Percentiles rank a stretch among this genome's conserved stretches.
These are phyloP conservation scores for Catocala fraxini DNA, from an alignment of 2,888 invertebrate genomes.

Conservation along the genomic window DNA sequence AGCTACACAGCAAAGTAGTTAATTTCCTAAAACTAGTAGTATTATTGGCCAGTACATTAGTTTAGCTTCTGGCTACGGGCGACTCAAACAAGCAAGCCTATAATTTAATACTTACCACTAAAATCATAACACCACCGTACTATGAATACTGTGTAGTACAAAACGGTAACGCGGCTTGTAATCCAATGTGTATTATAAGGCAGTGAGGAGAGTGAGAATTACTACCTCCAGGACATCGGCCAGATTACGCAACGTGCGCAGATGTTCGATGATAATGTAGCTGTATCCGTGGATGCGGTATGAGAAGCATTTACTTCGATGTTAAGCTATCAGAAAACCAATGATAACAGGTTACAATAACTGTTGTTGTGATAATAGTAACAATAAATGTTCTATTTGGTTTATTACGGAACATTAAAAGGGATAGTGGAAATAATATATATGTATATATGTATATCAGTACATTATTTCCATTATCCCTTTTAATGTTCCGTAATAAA, in stretches of 20 bases:
- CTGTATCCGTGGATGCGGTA: slow-evolving; percentile 29
- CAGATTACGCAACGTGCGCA: slow-evolving; percentile 63
- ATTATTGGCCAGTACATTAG: too few relatives aligned
- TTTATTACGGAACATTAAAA: too few relatives aligned
- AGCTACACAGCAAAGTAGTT: too few relatives aligned
- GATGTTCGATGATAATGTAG: slow-evolving; percentile 18
- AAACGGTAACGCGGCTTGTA: slow-evolving; percentile 63
- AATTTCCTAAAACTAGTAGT: too few relatives aligned
- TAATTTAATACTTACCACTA: slow-evolving; percentile 9
- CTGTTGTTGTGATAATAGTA: too few relatives aligned
- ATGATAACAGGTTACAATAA: too few relatives aligned
- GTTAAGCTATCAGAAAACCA: too few relatives aligned
- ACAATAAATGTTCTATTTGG: too few relatives aligned
- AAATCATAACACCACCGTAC: slow-evolving; percentile 18
- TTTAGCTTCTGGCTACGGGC: background rate
- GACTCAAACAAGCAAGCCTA: background rate
- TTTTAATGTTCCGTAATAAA: too few relatives aligned
- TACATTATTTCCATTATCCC: too few relatives aligned
- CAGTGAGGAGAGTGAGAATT: slow-evolving; percentile 77
- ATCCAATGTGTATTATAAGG: slow-evolving; percentile 67
- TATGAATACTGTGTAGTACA: slow-evolving; percentile 65
- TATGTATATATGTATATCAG: too few relatives aligned
- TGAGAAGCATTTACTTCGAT: background rate
- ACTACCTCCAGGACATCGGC: slow-evolving; percentile 75
- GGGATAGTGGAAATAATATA: too few relatives aligned